These are phyloP conservation scores for Muraenolepis orangiensis DNA, from an alignment of 2,797 vertebrate species.

Conservation along the genomic window DNA sequence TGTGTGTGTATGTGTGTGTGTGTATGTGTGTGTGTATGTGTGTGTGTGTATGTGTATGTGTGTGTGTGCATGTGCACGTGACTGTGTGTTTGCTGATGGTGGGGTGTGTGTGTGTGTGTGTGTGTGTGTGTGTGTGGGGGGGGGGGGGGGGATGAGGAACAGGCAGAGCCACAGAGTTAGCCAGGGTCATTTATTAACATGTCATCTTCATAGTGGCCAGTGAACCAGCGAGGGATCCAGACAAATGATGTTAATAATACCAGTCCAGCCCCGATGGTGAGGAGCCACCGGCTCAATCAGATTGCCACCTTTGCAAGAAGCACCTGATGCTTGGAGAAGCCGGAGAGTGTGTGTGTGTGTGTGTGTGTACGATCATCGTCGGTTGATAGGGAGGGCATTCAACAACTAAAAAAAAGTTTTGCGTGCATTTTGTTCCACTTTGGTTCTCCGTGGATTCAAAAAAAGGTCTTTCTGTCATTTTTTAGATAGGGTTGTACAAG, in stretches of 20 bases:
- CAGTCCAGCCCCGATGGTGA: slow-evolving; percentile 81
- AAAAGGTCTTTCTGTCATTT: no score
- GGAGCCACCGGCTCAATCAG: slow-evolving; percentile 66
- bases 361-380: no score
- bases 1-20: slow-evolving; percentile 45
- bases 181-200: slow-evolving; percentile 95
- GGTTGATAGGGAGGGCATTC: no score
- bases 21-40: slow-evolving; percentile 43
- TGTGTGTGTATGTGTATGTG: slow-evolving; percentile 38
- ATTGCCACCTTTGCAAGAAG: slow-evolving; percentile 32
- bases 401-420: no score
- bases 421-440: no score
- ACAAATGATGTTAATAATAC: slow-evolving; percentile 97
- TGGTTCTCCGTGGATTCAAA: no score
- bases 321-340: slow-evolving; percentile 54
- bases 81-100: slow-evolving; percentile 57
- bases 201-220: slow-evolving; percentile 89
- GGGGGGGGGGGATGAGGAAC: slow-evolving; percentile 87
- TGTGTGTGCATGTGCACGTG: slow-evolving; percentile 58
- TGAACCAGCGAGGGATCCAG: slow-evolving; percentile 92
- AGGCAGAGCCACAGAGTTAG: slow-evolving; percentile 88
- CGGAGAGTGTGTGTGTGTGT: no score
- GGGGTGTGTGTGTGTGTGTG: slow-evolving; percentile 59
- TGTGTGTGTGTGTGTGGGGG: slow-evolving; percentile 64
- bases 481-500: no score